These are phyloP conservation scores for Marasmarcha lunaedactyla DNA, from an alignment of 2,888 invertebrate species.

Conservation along the genomic window DNA sequence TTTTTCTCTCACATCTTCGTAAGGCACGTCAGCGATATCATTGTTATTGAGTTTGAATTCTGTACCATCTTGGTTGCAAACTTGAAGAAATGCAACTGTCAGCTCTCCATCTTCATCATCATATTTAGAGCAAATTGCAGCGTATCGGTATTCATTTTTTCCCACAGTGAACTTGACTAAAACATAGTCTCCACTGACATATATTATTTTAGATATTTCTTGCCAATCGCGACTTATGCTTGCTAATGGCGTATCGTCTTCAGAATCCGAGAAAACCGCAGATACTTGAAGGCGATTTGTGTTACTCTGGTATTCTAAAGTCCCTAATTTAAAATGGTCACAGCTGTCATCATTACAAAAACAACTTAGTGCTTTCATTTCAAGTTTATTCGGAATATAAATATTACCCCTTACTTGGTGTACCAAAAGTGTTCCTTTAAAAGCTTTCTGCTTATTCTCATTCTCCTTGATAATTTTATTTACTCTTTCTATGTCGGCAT, in stretches of 20 bases:
- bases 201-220: too few relatives aligned
- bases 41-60: conserved; percentile 13
- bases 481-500: conserved; percentile 17
- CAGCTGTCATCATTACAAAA: conserved; percentile 7
- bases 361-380: conserved; percentile 1
- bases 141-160: conserved; percentile 11
- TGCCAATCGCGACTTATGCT: conserved; percentile 8
- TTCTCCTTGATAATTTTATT: conserved; percentile 13
- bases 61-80: conserved; percentile 12
- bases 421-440: not conserved
- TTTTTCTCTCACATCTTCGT: conserved; percentile 13
- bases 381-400: not conserved
- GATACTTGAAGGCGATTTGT: too few relatives aligned
- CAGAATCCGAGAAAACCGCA: too few relatives aligned
- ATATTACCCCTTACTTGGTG: not conserved
- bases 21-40: conserved; percentile 15
- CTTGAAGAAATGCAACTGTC: conserved; percentile 12
- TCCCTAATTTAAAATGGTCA: too few relatives aligned
- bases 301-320: too few relatives aligned
- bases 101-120: conserved; percentile 14
- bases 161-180: conserved; percentile 8
- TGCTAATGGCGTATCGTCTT: too few relatives aligned
- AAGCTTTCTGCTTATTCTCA: conserved; percentile 10
- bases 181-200: conserved; percentile 10
- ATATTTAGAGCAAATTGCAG: conserved; percentile 12